These are phyloP conservation scores for Apogon hyalosoma DNA, from an alignment of 2,797 vertebrate genomes.

Conservation along the genomic window DNA sequence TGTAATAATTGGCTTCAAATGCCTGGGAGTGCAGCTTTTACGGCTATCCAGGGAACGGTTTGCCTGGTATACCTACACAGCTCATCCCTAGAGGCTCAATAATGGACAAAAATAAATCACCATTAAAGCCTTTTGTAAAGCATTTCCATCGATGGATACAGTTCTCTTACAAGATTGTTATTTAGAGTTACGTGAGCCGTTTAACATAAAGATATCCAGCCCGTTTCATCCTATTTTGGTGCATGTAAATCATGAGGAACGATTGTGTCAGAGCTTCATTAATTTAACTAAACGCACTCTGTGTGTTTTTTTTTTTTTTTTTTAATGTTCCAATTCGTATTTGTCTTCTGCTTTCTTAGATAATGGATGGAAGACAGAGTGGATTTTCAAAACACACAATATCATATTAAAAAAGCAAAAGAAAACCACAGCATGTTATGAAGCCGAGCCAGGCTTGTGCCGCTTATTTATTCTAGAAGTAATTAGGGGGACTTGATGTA, in stretches of 20 bases:
- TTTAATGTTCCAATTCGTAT: constrained; percentile 1
- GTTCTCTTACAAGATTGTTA: not conserved
- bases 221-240: not conserved
- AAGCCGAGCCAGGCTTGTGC: not conserved
- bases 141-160: constrained; percentile 18
- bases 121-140: constrained; percentile 30
- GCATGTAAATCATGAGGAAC: constrained; percentile 6
- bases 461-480: constrained; percentile 27
- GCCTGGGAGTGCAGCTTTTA: constrained; percentile 63
- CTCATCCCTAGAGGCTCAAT: constrained; percentile 36
- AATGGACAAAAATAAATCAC: constrained; percentile 52
- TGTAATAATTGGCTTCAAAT: constrained; percentile 69
- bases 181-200: constrained; percentile 2
- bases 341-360: not conserved
- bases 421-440: not conserved
- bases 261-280: not conserved
- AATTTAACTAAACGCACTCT: not conserved
- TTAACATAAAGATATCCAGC: not conserved
- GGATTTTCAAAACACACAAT: not conserved
- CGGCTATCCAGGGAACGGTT: constrained; percentile 48
- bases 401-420: not conserved
- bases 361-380: not conserved
- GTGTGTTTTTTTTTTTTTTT: too few relatives aligned
- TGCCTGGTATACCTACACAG: constrained; percentile 45
- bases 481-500: constrained; percentile 20